A percentile compares a stretch with the other conserved stretches of the same genome.
phyloP scores from a whole-genome alignment of 2,113 vertebrate genomes.

The Dolichallabes microphthalmus region DNA sequence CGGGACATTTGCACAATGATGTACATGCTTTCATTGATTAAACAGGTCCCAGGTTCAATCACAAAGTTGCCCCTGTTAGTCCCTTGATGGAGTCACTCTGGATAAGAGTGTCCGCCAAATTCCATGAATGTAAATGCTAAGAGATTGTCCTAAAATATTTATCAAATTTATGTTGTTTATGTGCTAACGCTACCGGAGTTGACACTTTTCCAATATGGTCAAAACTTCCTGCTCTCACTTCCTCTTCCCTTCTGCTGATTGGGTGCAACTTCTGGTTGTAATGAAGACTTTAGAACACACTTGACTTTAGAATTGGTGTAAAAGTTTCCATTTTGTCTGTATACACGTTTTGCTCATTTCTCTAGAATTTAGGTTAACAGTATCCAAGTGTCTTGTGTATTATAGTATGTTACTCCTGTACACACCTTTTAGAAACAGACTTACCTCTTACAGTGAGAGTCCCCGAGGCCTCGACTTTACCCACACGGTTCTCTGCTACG shows the following conservation, averaged over 20 bases:
- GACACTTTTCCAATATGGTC: not conserved
- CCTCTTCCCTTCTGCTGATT: not conserved
- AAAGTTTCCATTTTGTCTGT: no score
- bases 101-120: no score
- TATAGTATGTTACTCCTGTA: not conserved
- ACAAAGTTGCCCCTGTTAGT: no score
- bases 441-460: slow-evolving; percentile 93
- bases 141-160: not conserved
- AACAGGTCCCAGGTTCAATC: no score
- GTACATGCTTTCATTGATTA: no score
- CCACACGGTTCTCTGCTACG: slow-evolving; percentile 93
- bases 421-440: slow-evolving; percentile 31
- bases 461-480: slow-evolving; percentile 90
- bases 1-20: no score
- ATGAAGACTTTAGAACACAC: no score
- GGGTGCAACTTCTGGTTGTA: not conserved
- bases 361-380: no score
- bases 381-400: not conserved
- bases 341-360: not conserved
- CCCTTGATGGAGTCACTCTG: no score
- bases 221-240: not conserved
- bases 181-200: not conserved
- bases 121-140: not conserved
- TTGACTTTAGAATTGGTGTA: not conserved
- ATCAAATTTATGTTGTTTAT: not conserved